Base-by-base conservation (phyloP, 2,797 vertebrate species). In the Ctenochaetus hawaiiensis region DNA sequence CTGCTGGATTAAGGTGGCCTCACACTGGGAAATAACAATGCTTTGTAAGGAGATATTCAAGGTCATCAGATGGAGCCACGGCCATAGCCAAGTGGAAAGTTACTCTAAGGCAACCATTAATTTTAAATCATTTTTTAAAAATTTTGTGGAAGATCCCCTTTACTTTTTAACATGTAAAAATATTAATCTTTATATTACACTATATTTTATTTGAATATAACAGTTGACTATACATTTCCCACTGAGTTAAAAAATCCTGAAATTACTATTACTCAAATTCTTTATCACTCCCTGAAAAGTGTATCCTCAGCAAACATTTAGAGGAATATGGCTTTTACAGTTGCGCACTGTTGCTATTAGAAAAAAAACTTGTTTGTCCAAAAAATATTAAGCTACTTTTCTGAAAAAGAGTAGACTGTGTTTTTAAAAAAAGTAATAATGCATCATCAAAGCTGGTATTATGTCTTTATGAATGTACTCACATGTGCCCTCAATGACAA, bases 1-100 rank as follows among this genome's bases (percentile, higher is more conserved):
- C 81, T 88, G 84, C 58, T 41, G 37, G 23, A 72, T 26, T 56
- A 44, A 64, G 43, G 14, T 77, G 26, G 17, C 20, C 73, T 37
- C 76, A 30, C 26, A 30, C 30, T 70, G 81, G 80, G 77, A 76
- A 62, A 75, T 66, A 23, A 59, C 57, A n/a, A 2, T 26, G 26
- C 4, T 51, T 67, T 77, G 39, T 37, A 17, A 45, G 22, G 23
- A 17, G n/a, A 39, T 37, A 30, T 47, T 0, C 22, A 39, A 60
- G 17, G 47, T 44, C 49, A 71, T 56, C 44, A 62, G 39, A 81
- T 30, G 47, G 34, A 63, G 54, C 44, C 41, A 17, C 30, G 16
- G 5, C 10, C 22, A 43, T n/a, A 47, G n/a, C 37, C 5, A 12
- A 57, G 5, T 11, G 8, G 18, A 39, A 17, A 45, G 23, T 39